Conservation (phyloP, 2,113 vertebrate genomes). For the Hirundichthys speculiger region DNA sequence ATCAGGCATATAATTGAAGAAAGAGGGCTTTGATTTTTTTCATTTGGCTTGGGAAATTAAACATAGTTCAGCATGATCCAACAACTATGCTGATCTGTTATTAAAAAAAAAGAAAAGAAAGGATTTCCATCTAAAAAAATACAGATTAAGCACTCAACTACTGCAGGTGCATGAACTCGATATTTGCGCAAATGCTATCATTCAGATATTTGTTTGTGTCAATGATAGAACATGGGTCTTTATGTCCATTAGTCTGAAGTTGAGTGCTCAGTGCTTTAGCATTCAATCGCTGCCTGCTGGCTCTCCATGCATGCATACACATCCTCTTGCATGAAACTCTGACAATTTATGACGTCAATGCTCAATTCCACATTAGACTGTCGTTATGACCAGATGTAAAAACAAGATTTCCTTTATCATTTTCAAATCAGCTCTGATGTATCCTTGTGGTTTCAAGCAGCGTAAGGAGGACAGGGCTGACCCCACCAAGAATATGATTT, state of each 20-base stretch:
- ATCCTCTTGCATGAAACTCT: neutral
- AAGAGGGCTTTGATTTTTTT: neutral
- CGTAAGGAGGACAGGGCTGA: neutral
- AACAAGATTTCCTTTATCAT: neutral
- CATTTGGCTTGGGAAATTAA: neutral
- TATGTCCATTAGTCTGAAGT: neutral
- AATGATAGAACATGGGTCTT: neutral
- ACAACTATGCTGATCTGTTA: neutral
- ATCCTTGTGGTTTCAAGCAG: neutral
- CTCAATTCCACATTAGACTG: neutral
- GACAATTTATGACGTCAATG: neutral
- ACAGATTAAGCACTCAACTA: neutral
- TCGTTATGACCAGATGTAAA: constrained; percentile 1
- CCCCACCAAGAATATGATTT: neutral
- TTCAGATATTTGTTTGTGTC: neutral
- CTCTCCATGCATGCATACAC: neutral
- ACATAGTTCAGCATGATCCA: neutral
- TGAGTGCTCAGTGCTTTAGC: neutral
- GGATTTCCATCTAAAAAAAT: neutral
- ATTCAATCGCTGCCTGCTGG: neutral
- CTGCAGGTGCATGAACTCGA: neutral
- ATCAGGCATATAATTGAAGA: neutral
- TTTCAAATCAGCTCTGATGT: neutral
- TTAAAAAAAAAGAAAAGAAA: neutral
- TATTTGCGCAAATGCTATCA: neutral